Evolutionary conservation across 1,140 invertebrate species (phyloP), one percentile per base, ranked within the genome.

Genomic region (Diorhabda sublineata): DNA sequence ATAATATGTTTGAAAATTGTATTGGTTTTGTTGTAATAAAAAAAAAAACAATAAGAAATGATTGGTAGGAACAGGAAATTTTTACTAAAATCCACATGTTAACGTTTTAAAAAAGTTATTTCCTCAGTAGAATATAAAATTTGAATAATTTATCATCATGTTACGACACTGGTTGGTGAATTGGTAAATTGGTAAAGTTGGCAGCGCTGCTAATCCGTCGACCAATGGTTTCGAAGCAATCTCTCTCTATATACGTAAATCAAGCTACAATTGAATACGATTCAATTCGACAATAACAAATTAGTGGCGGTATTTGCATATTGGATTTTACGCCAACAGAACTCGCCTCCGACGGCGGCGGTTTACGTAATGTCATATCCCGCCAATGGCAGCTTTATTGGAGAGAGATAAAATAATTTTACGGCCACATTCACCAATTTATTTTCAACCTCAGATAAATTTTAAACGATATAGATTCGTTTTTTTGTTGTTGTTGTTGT

Each of bases 221-320:
- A 45, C 65, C 65, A 67, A 67, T 67, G 65, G 58, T 43, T 42
- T 52, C 41, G 59, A 47, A 42, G n/a, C 67, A 45, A 58, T 64
- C 67, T 43, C 11, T 41, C 45, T 47, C 61, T 52, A 58, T 26
- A 42, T 42, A 52, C 11, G 59, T 68, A 68, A 68, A 68, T 68
- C 67, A 63, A 64, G 61, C 26, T 64, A 63, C 67, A 68, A 68
- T 68, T 68, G 67, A 63, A 68, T 56, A 60, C 67, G 67, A 68
- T 68, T 68, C 67, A 68, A 68, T 68, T 68, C 65, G 65, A 67
- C 65, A 67, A 67, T 56, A 67, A 67, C 65, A 67, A 67, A 67
- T 67, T 60, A 47, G 57, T 59, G 58, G 45, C 42, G 65, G 65
- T 5, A 45, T 64, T 11, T 72, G 69, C 47, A 52, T 52, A 52